Conservation (phyloP, 1,140 invertebrate genomes). For the Neoseiulus cucumeris region DNA sequence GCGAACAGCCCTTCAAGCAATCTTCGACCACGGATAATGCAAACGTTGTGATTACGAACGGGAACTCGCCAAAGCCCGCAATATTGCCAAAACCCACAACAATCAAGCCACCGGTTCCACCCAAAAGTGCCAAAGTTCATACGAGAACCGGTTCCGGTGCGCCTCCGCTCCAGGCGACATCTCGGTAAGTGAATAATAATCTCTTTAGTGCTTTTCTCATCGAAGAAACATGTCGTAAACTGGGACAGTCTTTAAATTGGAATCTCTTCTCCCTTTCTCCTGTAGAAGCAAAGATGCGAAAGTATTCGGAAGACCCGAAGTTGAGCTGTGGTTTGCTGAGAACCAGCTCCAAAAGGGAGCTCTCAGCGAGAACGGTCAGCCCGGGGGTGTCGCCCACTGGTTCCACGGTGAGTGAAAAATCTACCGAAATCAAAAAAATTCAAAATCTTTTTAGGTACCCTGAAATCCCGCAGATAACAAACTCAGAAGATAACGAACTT, state of each 20-base stretch:
- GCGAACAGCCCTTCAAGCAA: no score
- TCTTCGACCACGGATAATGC: no score
- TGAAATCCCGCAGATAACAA: no score
- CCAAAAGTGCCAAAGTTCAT: neutral
- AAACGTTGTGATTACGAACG: no score
- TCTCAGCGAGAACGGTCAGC: neutral
- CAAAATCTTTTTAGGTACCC: no score
- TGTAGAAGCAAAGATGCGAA: neutral
- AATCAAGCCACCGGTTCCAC: neutral
- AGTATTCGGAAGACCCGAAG: neutral
- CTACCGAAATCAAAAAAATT: no score
- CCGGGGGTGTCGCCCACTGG: neutral
- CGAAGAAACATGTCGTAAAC: no score
- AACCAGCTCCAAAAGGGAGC: neutral
- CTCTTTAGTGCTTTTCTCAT: no score
- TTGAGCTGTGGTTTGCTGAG: neutral
- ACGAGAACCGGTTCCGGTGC: no score
- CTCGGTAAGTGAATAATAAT: neutral
- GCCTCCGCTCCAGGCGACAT: neutral
- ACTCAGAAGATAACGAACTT: no score
- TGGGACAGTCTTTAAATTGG: no score
- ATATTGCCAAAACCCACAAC: neutral
- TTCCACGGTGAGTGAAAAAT: neutral
- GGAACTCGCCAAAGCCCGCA: neutral
- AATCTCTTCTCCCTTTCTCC: neutral